Percentiles rank a stretch among this genome's conserved stretches.
phyloP scores from a whole-genome alignment of 1,140 invertebrate genomes.

The Aphelenchoides fujianensis region DNA sequence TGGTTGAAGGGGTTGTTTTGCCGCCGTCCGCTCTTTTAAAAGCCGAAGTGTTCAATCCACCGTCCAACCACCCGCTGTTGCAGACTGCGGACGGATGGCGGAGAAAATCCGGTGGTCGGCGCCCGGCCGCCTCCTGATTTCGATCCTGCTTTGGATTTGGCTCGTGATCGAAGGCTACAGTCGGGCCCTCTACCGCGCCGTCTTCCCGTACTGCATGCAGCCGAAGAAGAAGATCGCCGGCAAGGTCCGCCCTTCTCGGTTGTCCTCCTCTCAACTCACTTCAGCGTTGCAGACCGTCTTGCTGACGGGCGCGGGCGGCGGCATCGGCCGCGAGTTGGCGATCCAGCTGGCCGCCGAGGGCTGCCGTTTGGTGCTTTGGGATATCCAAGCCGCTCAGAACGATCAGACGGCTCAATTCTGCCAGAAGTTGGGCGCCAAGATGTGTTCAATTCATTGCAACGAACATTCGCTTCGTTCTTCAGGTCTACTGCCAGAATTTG shows the following conservation, averaged over 20 bases:
- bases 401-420: slow-evolving; percentile 31
- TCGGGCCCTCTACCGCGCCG: background rate
- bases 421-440: slow-evolving; percentile 16
- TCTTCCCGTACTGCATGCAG: background rate
- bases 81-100: background rate
- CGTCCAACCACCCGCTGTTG: too few species aligned
- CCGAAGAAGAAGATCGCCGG: background rate
- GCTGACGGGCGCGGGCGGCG: slow-evolving; percentile 72
- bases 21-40: too few species aligned
- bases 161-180: background rate
- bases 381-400: slow-evolving; percentile 66
- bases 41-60: too few species aligned
- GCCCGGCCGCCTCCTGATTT: background rate
- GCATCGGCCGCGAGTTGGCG: slow-evolving; percentile 71
- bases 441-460: background rate
- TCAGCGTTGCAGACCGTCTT: slow-evolving; percentile 55
- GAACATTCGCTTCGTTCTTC: background rate
- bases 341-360: slow-evolving; percentile 69
- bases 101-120: background rate
- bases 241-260: too few species aligned
- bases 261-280: too few species aligned
- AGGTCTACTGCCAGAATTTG: slow-evolving; percentile 21
- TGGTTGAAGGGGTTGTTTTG: too few species aligned
- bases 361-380: slow-evolving; percentile 70
- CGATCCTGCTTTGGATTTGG: background rate